These are phyloP conservation scores for Apostichopus leukothele DNA, from an alignment of 53 echinoderm and acorn worm species.

Conservation along the genomic window DNA sequence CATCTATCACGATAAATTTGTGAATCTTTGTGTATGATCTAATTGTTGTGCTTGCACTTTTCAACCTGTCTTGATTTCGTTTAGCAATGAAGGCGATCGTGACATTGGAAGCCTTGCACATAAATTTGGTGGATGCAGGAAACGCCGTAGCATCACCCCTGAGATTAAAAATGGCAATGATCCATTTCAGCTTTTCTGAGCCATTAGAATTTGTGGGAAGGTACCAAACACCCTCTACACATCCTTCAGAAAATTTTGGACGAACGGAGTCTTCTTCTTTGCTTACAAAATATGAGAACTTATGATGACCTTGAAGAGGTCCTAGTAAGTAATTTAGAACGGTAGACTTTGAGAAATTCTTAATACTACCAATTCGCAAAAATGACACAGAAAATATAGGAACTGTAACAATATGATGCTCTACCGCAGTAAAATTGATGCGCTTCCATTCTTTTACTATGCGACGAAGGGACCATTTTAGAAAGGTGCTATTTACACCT, in stretches of 20 bases:
- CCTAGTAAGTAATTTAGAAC: conserved; percentile 5
- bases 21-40: background rate
- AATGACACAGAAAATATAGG: conserved; percentile 8
- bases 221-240: conserved; percentile 20
- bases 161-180: background rate
- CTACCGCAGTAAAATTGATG: background rate
- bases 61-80: background rate
- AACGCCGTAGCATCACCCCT: background rate
- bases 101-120: background rate
- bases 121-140: background rate
- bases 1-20: background rate
- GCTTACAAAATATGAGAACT: background rate
- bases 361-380: background rate
- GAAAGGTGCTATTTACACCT: background rate
- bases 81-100: background rate
- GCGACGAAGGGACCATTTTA: conserved; percentile 4
- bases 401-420: background rate
- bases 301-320: conserved; percentile 11
- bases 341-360: background rate
- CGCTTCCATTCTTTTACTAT: conserved; percentile 21
- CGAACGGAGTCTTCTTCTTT: background rate
- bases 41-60: background rate
- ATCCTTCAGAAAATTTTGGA: background rate
- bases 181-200: background rate
- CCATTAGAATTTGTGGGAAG: background rate